Conservation (phyloP, 64 coral and sea anemone species). For the Astreopora myriophthalma region DNA sequence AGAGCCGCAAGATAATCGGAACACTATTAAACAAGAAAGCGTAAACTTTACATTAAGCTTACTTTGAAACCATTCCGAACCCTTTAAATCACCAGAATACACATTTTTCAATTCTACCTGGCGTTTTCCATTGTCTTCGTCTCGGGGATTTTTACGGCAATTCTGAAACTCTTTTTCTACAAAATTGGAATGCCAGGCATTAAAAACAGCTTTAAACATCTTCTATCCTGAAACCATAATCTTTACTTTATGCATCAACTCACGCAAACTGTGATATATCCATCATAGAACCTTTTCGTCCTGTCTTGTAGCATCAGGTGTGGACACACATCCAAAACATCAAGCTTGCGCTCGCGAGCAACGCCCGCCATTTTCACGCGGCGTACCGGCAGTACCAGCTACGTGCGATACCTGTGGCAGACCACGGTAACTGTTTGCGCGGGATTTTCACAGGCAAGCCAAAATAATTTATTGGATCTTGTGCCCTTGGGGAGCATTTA, state of each 20-base stretch:
- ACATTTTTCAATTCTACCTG: conserved; percentile 69
- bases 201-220: background rate
- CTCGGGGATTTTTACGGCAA: conserved; percentile 74
- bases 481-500: too few species aligned
- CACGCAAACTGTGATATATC: conserved; percentile 82
- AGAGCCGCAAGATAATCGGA: too few species aligned
- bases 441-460: too few species aligned
- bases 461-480: too few species aligned
- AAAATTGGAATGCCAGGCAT: background rate
- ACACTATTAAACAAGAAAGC: too few species aligned
- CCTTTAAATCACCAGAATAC: too few species aligned
- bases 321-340: conserved; percentile 78
- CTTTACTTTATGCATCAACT: conserved; percentile 24
- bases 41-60: too few species aligned
- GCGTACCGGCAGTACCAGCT: too few species aligned
- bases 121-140: conserved; percentile 67
- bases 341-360: background rate
- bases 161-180: conserved; percentile 76
- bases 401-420: too few species aligned
- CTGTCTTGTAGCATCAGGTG: conserved; percentile 80
- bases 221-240: background rate
- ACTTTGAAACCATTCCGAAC: too few species aligned
- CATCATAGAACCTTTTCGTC: conserved; percentile 60
- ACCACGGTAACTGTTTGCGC: too few species aligned
- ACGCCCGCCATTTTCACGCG: conserved; percentile 59